A percentile compares a stretch with the other conserved stretches of the same genome.
Conservation (phyloP, 2,797 vertebrate species). For the Apogon talboti region DNA sequence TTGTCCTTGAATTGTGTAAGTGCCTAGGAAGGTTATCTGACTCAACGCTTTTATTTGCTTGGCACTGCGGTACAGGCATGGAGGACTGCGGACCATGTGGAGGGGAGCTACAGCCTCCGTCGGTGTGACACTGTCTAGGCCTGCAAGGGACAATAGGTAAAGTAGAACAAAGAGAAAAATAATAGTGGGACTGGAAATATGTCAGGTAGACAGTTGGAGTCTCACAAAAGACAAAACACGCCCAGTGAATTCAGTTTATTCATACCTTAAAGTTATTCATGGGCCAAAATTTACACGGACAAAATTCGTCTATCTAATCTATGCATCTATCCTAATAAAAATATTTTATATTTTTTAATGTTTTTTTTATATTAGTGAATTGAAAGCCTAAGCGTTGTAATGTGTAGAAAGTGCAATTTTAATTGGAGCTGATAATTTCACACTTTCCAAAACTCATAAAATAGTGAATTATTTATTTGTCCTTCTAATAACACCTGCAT, state of each 20-base stretch:
- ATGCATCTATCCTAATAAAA: too few species aligned
- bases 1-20: slow-evolving; percentile 87
- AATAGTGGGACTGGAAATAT: slow-evolving; percentile 22
- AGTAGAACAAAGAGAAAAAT: slow-evolving; percentile 50
- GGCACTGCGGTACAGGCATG: slow-evolving; percentile 84
- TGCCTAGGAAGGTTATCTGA: slow-evolving; percentile 86
- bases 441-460: background rate
- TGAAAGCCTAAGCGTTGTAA: background rate
- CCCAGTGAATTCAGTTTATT: background rate
- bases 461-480: background rate
- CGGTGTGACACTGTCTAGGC: slow-evolving; percentile 49
- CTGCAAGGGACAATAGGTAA: slow-evolving; percentile 59
- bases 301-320: slow-evolving; percentile 1
- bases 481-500: slow-evolving; percentile 5
- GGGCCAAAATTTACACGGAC: background rate
- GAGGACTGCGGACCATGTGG: slow-evolving; percentile 83
- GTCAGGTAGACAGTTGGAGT: slow-evolving; percentile 34
- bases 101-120: slow-evolving; percentile 56
- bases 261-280: slow-evolving; percentile 23
- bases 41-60: slow-evolving; percentile 86
- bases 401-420: background rate
- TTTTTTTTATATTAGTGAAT: slow-evolving; percentile 17
- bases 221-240: slow-evolving; percentile 11
- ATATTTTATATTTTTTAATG: too few species aligned
- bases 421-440: background rate